These are phyloP conservation scores for Zoanthus sansibaricus DNA, from an alignment of 92 coral and sea anemone species.

Conservation along the genomic window DNA sequence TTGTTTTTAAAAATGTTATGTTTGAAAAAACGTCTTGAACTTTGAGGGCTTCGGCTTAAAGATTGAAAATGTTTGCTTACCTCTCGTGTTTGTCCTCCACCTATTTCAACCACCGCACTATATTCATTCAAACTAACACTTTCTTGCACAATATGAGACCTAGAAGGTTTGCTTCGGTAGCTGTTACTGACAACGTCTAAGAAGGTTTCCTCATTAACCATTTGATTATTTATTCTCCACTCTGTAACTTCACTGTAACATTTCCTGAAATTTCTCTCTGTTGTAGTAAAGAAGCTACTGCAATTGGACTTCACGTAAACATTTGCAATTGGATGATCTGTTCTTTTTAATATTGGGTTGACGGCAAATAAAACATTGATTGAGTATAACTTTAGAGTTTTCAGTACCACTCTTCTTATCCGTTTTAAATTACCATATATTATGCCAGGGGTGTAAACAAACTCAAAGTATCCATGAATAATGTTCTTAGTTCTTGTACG, in stretches of 20 bases:
- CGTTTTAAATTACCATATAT: slow-evolving; percentile 74
- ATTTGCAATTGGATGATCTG: slow-evolving; percentile 18
- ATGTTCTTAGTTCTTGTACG: slow-evolving; percentile 39
- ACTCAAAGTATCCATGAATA: slow-evolving; percentile 79
- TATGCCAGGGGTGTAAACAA: slow-evolving; percentile 68
- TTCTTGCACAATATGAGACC: slow-evolving; percentile 64
- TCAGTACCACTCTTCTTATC: slow-evolving; percentile 61
- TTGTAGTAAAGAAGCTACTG: slow-evolving; percentile 1
- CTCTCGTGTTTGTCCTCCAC: slow-evolving; percentile 53
- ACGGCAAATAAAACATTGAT: slow-evolving; percentile 55
- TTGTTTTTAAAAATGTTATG: too few relatives aligned
- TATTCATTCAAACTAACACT: slow-evolving; percentile 46
- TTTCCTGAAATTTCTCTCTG: neutral
- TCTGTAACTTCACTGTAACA: slow-evolving; percentile 20
- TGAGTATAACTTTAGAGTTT: slow-evolving; percentile 51
- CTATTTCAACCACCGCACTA: slow-evolving; percentile 67
- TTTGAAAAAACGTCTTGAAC: too few relatives aligned
- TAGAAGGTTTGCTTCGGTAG: slow-evolving; percentile 27
- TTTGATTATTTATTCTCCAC: slow-evolving; percentile 52
- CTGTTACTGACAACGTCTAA: slow-evolving; percentile 54
- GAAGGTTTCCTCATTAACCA: slow-evolving; percentile 54
- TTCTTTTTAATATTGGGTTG: slow-evolving; percentile 49
- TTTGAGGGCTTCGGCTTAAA: too few relatives aligned
- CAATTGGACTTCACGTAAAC: slow-evolving; percentile 30
- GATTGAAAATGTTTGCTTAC: slow-evolving; percentile 31